phyloP scores from a whole-genome alignment of 1,140 invertebrate genomes.

The Orchestia grillus region DNA sequence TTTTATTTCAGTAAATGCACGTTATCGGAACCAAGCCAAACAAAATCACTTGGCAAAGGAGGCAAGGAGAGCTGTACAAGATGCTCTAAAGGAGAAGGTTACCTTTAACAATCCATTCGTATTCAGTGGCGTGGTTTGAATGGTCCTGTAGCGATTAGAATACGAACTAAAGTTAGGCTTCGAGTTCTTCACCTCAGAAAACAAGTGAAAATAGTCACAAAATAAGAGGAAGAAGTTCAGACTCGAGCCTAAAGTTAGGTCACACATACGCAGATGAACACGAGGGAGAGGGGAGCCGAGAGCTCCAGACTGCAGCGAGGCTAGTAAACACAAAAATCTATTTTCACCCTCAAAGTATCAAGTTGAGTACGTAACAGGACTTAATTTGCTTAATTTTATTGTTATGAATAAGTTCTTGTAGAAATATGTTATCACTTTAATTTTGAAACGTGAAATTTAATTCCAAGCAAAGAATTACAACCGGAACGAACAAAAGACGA shows the following conservation, averaged over 20 bases:
- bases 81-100: conserved; percentile 29
- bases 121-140: neutral
- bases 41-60: conserved; percentile 32
- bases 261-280: neutral
- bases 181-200: conserved; percentile 11
- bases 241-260: neutral
- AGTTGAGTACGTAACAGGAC: too few relatives aligned
- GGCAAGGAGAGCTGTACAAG: conserved; percentile 29
- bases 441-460: too few relatives aligned
- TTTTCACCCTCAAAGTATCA: too few relatives aligned
- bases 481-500: too few relatives aligned
- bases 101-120: conserved; percentile 32
- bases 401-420: too few relatives aligned
- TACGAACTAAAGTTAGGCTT: conserved; percentile 44
- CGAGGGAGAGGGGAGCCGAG: neutral
- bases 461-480: too few relatives aligned
- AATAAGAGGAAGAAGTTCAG: conserved; percentile 33
- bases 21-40: conserved; percentile 31
- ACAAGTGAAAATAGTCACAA: conserved; percentile 3
- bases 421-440: too few relatives aligned
- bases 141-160: conserved; percentile 38
- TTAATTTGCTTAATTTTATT: too few relatives aligned
- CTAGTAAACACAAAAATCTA: neutral
- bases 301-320: neutral
- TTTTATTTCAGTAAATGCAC: conserved; percentile 44